Evolutionary conservation across 2,797 vertebrate genomes (phyloP).

Genomic region (Spondyliosoma cantharus): DNA sequence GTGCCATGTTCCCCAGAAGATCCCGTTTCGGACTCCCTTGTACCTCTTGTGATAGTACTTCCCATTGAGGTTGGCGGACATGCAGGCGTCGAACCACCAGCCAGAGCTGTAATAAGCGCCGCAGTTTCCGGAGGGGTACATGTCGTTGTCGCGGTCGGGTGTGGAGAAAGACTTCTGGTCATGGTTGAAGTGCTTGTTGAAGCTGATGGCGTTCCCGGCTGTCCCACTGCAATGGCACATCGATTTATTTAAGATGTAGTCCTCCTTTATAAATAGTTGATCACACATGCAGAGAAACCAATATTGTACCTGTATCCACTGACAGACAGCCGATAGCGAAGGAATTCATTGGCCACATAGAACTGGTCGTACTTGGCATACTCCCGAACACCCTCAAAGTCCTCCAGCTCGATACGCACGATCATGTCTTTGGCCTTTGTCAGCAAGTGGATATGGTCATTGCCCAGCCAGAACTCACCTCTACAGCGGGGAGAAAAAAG

Average conservation of each 20-base stretch:
- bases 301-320: constrained; percentile 82
- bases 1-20: constrained; percentile 98
- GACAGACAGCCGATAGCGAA: constrained; percentile 90
- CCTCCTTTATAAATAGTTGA: constrained; percentile 18
- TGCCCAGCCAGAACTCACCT: constrained; percentile 96
- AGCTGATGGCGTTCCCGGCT: constrained; percentile 92
- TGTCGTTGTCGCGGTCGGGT: constrained; percentile 94
- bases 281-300: constrained; percentile 15
- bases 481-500: constrained; percentile 47
- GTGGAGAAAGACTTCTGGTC: constrained; percentile 97
- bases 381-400: constrained; percentile 89
- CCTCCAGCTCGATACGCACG: constrained; percentile 94
- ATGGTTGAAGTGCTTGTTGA: constrained; percentile 91
- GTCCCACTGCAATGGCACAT: constrained; percentile 87
- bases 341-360: constrained; percentile 93
- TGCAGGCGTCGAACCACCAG: constrained; percentile 99
- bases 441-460: constrained; percentile 94
- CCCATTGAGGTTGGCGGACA: constrained; percentile 98
- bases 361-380: constrained; percentile 94
- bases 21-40: constrained; percentile 94
- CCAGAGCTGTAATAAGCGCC: constrained; percentile 95
- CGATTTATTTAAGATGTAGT: constrained; percentile 3
- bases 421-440: constrained; percentile 93
- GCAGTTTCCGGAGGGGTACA: constrained; percentile 93
- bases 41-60: constrained; percentile 96